Evolutionary conservation across 2,113 vertebrate genomes (phyloP).

Genomic region (Sinosuthora webbiana): DNA sequence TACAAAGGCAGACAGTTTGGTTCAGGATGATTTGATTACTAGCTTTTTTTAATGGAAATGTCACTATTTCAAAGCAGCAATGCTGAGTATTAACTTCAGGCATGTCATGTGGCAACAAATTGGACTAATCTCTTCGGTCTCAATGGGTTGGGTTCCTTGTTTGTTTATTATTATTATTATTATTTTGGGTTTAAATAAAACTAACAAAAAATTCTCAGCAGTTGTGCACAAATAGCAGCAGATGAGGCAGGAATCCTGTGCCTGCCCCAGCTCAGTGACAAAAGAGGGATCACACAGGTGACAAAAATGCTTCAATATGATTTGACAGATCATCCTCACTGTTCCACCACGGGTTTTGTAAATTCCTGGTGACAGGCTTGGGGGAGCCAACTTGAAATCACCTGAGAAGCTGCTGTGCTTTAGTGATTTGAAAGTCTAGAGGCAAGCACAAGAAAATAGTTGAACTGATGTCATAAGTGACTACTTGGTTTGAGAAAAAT

Average conservation of each 20-base stretch:
- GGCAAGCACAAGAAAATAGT: neutral
- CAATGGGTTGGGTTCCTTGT: neutral
- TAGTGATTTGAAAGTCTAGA: conserved; percentile 1
- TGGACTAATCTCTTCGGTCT: conserved; percentile 5
- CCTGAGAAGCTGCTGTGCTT: neutral
- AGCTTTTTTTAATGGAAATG: conserved; percentile 44
- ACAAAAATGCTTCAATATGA: neutral
- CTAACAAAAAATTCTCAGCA: neutral
- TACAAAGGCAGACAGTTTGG: conserved; percentile 1
- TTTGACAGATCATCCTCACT: neutral
- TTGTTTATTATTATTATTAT: neutral
- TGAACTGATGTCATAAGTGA: neutral
- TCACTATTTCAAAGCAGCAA: conserved; percentile 42
- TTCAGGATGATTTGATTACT: conserved; percentile 36
- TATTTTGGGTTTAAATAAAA: neutral
- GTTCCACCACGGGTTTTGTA: neutral
- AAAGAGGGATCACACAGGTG: neutral
- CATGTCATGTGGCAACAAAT: conserved; percentile 2
- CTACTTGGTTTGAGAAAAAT: conserved; percentile 18
- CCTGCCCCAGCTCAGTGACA: neutral
- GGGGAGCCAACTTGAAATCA: neutral
- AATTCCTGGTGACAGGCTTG: neutral
- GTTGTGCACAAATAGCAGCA: neutral
- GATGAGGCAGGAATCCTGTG: neutral
- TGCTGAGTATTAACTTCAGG: conserved; percentile 8